phyloP scores from a whole-genome alignment of 2,113 vertebrate species.

The Cacatua alba region DNA sequence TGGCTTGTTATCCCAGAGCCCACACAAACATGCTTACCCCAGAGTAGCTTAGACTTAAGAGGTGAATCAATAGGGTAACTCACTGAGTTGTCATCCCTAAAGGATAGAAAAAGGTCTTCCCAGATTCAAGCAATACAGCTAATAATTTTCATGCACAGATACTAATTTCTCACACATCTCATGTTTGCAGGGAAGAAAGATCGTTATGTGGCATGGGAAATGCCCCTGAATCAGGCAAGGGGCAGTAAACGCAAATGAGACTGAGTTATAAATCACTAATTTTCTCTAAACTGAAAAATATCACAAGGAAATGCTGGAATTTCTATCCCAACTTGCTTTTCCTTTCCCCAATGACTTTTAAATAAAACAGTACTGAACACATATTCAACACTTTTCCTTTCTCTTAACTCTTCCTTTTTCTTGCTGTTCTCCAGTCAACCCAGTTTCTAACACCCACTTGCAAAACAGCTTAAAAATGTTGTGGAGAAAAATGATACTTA shows the following conservation, averaged over 20 bases:
- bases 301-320: not conserved
- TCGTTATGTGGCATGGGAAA: not conserved
- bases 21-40: not conserved
- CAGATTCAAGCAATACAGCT: not conserved
- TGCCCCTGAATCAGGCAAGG: not conserved
- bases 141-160: not conserved
- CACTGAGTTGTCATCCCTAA: not conserved
- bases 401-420: not conserved
- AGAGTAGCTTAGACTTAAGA: not conserved
- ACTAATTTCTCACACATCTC: not conserved
- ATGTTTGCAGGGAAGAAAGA: not conserved
- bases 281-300: not conserved
- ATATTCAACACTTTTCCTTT: not conserved
- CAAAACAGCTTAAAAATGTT: not conserved
- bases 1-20: not conserved
- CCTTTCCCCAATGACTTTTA: not conserved
- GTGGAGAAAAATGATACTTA: not conserved
- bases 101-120: not conserved
- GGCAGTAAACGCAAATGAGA: not conserved
- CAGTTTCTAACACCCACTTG: not conserved
- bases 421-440: fast-evolving
- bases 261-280: not conserved
- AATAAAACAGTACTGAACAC: not conserved
- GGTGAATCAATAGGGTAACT: conserved; percentile 8
- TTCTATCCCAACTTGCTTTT: not conserved